Conservation (phyloP, 2,888 invertebrate genomes). For the Agrochola lychnidis region DNA sequence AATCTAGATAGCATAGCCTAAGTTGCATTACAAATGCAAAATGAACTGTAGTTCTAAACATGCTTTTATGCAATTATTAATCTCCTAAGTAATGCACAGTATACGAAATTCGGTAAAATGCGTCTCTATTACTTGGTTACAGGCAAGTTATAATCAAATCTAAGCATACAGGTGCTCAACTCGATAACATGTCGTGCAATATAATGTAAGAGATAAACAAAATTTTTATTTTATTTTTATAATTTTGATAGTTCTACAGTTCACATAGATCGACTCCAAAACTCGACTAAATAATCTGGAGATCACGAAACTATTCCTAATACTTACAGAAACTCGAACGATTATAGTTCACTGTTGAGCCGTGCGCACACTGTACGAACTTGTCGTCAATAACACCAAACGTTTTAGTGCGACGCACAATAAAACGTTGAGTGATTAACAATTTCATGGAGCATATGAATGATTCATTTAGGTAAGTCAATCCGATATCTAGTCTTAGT, state of each 20-base stretch:
- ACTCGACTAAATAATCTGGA: slow-evolving; percentile 83
- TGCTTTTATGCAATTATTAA: slow-evolving; percentile 64
- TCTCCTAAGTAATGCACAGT: slow-evolving; percentile 68
- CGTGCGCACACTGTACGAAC: slow-evolving; percentile 63
- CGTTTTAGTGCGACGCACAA: slow-evolving; percentile 47
- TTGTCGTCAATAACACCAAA: slow-evolving; percentile 39
- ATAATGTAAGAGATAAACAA: slow-evolving; percentile 57
- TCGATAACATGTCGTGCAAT: slow-evolving; percentile 71
- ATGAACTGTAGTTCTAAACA: slow-evolving; percentile 65
- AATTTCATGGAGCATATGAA: slow-evolving; percentile 40
- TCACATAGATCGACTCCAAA: slow-evolving; percentile 80
- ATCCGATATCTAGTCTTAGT: slow-evolving; percentile 66
- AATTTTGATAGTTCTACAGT: slow-evolving; percentile 70
- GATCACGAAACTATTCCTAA: slow-evolving; percentile 88
- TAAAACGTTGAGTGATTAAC: slow-evolving; percentile 57
- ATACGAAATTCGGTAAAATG: slow-evolving; percentile 67
- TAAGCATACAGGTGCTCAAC: slow-evolving; percentile 68
- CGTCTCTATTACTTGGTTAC: slow-evolving; percentile 68
- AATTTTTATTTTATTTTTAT: slow-evolving; percentile 45
- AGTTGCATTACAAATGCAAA: slow-evolving; percentile 68
- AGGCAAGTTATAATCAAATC: slow-evolving; percentile 69
- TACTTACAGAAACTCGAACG: slow-evolving; percentile 75
- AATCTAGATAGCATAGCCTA: slow-evolving; percentile 77
- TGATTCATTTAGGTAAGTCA: slow-evolving; percentile 58
- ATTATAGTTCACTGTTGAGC: slow-evolving; percentile 56